These are phyloP conservation scores for Austrofundulus limnaeus DNA, from an alignment of 2,113 vertebrate genomes.

Conservation along the genomic window DNA sequence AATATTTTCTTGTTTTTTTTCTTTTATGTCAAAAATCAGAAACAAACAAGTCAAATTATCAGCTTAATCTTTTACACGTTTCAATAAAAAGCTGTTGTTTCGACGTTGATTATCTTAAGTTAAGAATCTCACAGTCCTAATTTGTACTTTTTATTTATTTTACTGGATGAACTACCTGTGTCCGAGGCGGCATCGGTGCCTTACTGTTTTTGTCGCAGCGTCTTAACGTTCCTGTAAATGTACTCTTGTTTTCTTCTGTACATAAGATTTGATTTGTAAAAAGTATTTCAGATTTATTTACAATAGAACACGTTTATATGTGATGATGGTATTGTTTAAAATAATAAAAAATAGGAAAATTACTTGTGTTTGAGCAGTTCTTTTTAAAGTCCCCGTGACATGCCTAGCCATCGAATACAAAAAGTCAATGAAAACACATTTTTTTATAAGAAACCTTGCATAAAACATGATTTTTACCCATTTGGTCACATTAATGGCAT, in stretches of 20 bases:
- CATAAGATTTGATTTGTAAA: conserved; percentile 71
- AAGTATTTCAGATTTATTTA: conserved; percentile 75
- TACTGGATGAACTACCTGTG: conserved; percentile 72
- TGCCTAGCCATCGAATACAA: too few relatives aligned
- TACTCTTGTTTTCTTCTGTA: conserved; percentile 49
- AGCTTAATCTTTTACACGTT: too few relatives aligned
- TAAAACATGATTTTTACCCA: too few relatives aligned
- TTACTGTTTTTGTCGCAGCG: conserved; percentile 79
- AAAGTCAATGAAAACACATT: too few relatives aligned
- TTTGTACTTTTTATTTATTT: conserved; percentile 23
- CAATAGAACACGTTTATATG: conserved; percentile 72
- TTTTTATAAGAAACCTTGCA: too few relatives aligned
- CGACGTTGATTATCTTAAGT: not conserved
- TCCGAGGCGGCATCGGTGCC: conserved; percentile 82
- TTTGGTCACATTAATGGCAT: too few relatives aligned
- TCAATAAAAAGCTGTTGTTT: too few relatives aligned
- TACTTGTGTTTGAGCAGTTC: conserved; percentile 14
- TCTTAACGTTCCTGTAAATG: conserved; percentile 72
- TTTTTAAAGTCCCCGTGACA: too few relatives aligned
- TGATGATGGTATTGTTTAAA: conserved; percentile 70
- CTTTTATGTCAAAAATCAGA: too few relatives aligned
- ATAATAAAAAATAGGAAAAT: conserved; percentile 21
- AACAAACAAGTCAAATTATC: too few relatives aligned
- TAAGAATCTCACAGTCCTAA: conserved; percentile 48
- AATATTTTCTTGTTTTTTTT: too few relatives aligned